Percentiles rank a stretch among this genome's conserved stretches.
phyloP scores from a whole-genome alignment of 2,888 invertebrate species.

The Drosophila incognita region DNA sequence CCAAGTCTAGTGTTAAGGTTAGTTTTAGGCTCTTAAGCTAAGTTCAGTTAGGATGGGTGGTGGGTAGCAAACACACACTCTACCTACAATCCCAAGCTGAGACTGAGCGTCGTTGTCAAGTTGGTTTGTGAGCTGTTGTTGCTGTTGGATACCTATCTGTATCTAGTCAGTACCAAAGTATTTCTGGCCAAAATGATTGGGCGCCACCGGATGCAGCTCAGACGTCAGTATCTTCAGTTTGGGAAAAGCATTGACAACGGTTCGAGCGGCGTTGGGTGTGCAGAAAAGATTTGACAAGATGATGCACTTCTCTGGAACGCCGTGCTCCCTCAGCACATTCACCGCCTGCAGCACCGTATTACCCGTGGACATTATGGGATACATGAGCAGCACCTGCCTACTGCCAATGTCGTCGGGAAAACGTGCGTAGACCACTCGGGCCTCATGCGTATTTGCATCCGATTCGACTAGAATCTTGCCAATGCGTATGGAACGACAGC shows the following conservation, averaged over 20 bases:
- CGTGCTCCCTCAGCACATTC: constrained; percentile 96
- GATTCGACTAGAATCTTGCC: constrained; percentile 99
- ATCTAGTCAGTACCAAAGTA: constrained; percentile 99
- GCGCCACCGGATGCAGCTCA: constrained; percentile 97
- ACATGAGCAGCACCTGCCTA: constrained; percentile 96
- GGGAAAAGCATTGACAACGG: constrained; percentile 93
- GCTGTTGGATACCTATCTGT: constrained; percentile 55
- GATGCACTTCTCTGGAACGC: constrained; percentile 96
- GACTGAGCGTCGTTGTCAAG: constrained; percentile 74
- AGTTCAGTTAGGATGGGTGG: constrained; percentile 10
- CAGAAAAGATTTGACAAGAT: constrained; percentile 99
- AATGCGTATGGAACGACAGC: constrained; percentile 98
- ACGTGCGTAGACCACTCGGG: constrained; percentile 98
- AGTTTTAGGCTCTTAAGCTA: background rate
- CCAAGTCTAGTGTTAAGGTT: constrained; percentile 16
- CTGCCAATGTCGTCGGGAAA: constrained; percentile 97
- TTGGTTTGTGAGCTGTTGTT: constrained; percentile 33
- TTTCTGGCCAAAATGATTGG: constrained; percentile 99
- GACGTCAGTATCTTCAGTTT: constrained; percentile 97
- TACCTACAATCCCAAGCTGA: constrained; percentile 78
- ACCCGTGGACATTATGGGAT: constrained; percentile 99
- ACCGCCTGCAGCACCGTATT: constrained; percentile 98
- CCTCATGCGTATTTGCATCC: constrained; percentile 97
- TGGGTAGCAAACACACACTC: constrained; percentile 17
- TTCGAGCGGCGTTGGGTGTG: constrained; percentile 95